A percentile compares a stretch with the other conserved stretches of the same genome.
Evolutionary conservation across 2,113 vertebrate genomes (phyloP).

Genomic region (Ursus arctos): DNA sequence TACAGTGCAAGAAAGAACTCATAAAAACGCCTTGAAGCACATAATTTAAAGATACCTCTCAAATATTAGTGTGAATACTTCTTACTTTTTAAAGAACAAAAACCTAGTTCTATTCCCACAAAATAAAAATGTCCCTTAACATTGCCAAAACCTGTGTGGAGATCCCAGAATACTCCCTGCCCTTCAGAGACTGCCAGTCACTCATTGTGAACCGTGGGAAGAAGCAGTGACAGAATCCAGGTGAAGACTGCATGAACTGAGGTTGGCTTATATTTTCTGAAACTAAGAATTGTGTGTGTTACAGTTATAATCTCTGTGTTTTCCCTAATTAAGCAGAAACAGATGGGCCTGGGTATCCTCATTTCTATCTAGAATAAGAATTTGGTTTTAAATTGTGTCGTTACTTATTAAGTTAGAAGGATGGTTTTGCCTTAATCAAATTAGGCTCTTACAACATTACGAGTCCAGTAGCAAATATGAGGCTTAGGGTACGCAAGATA

Average conservation of each 20-base stretch:
- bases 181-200: not conserved
- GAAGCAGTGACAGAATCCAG: not conserved
- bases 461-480: not conserved
- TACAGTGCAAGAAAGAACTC: not conserved
- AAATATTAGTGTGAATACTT: not conserved
- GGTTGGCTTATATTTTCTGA: not conserved
- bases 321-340: not conserved
- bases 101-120: not conserved
- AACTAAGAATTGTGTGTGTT: not conserved
- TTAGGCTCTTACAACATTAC: not conserved
- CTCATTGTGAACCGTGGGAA: not conserved
- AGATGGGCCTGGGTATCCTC: not conserved
- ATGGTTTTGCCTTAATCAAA: constrained; percentile 15
- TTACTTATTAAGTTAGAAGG: not conserved
- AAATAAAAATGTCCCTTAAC: not conserved
- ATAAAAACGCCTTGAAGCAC: not conserved
- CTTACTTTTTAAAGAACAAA: not conserved
- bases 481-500: not conserved
- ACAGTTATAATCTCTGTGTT: not conserved
- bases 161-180: not conserved
- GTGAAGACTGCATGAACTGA: not conserved
- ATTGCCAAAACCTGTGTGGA: not conserved
- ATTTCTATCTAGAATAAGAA: not conserved
- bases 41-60: not conserved
- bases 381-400: not conserved